These are phyloP conservation scores for Coptotermes formosanus DNA, from an alignment of 1,140 invertebrate genomes.

Conservation along the genomic window DNA sequence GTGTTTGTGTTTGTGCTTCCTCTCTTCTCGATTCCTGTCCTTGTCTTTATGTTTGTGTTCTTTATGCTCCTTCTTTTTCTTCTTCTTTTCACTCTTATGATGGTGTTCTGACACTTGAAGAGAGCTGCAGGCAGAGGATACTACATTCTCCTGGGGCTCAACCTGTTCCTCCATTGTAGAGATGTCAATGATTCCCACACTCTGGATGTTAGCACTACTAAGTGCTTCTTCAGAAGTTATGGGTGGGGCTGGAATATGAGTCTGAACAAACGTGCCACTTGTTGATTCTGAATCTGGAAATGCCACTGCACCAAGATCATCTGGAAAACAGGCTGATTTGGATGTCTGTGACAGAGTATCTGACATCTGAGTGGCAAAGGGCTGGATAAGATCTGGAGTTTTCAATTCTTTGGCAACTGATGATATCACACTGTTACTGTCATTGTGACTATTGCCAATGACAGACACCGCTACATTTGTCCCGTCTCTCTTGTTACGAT, in stretches of 20 bases:
- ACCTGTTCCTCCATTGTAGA: slow-evolving; percentile 20
- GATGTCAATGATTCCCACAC: not conserved
- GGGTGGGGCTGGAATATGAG: not conserved
- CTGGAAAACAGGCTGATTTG: slow-evolving; percentile 36
- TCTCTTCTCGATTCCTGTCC: slow-evolving; percentile 51
- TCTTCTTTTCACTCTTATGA: slow-evolving; percentile 59
- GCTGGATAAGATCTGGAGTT: slow-evolving; percentile 44
- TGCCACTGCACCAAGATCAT: slow-evolving; percentile 19
- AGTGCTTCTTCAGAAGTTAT: slow-evolving; percentile 28
- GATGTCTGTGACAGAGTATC: slow-evolving; percentile 38
- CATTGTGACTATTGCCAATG: slow-evolving; percentile 37
- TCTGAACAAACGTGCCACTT: slow-evolving; percentile 6
- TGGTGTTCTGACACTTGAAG: slow-evolving; percentile 42
- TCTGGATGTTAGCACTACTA: slow-evolving; percentile 34
- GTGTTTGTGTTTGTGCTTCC: slow-evolving; percentile 60
- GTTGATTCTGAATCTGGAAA: slow-evolving; percentile 30
- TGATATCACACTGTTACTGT: slow-evolving; percentile 35
- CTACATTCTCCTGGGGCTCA: not conserved
- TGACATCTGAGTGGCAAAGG: slow-evolving; percentile 37
- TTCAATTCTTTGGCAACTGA: slow-evolving; percentile 44
- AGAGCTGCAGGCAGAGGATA: no score
- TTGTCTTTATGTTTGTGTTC: slow-evolving; percentile 63
- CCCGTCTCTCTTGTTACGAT: slow-evolving; percentile 40
- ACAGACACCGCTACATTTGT: slow-evolving; percentile 19
- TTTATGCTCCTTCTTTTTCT: slow-evolving; percentile 64